Evolutionary conservation across 1,140 invertebrate genomes (phyloP), one percentile per base, ranked within the genome.

Genomic region (Sipha flava): DNA sequence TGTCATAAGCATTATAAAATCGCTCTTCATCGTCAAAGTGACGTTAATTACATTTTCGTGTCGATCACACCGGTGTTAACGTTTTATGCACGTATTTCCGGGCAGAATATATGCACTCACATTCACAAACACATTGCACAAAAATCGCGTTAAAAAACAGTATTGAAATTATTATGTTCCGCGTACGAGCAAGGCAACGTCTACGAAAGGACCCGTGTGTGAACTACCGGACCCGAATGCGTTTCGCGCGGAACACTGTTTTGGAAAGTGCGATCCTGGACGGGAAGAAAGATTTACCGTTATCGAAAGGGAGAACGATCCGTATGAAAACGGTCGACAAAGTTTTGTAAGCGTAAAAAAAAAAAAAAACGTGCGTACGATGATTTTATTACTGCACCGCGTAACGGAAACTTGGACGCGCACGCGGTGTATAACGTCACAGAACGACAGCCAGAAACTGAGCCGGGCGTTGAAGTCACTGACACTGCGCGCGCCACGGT

Each of bases 381-480:
- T 57, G n/a, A 16, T 9, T 0, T n/a, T 62, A 10, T 59, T 18
- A 34, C 7, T 10, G 5, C 21, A 66, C n/a, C 6, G 37, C 4
- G 37, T 23, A 66, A 66, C 34, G 34, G 40, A 70, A 47, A 70
- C 23, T 14, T 5, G 37, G 7, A 16, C 9, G 43, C 66, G 21
- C 37, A 14, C 23, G 40, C 40, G 66, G 26, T n/a, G n/a, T 45
- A 47, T 29, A 70, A 18, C 43, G 16, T 47, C 66, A 18, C 14
- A 70, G 66, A 70, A 70, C 26, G 73, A 57, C 73, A 57, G 34
- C 29, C 73, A 57, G 29, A 77, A 77, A 77, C 73, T 77, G 16
- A 77, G 52, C 73, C 31, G 73, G 73, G 73, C 73, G 14, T 77
- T 59, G 52, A 77, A 77, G 73, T 77, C 73, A 77, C 73, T 77